A percentile compares a stretch with the other conserved stretches of the same genome.
Conservation (phyloP, 2,797 vertebrate genomes). For the Lithobates pipiens region DNA sequence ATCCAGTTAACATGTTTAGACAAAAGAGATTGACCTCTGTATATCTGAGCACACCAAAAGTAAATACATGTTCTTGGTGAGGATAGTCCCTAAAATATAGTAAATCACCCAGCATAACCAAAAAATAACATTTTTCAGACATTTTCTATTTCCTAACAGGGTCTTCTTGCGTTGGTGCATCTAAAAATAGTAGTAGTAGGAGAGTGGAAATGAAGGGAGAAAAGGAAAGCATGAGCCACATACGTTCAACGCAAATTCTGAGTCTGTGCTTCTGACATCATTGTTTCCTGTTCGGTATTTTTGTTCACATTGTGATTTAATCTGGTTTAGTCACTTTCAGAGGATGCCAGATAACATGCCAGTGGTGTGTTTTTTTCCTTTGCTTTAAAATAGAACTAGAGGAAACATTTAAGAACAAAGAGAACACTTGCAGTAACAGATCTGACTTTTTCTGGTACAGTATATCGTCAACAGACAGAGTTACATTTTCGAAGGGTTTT, state of each 20-base stretch:
- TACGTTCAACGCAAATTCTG: constrained; percentile 33
- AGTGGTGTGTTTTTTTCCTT: constrained; percentile 11
- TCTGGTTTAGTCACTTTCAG: constrained; percentile 32
- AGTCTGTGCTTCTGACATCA: constrained; percentile 68
- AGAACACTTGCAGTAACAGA: constrained; percentile 8
- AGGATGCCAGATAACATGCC: constrained; percentile 35
- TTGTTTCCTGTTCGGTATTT: constrained; percentile 65
- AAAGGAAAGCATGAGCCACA: constrained; percentile 49
- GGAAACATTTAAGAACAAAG: constrained; percentile 53
- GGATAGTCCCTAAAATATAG: background rate
- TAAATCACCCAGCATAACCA: background rate
- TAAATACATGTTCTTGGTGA: background rate
- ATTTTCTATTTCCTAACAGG: background rate
- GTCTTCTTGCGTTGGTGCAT: constrained; percentile 9
- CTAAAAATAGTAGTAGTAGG: constrained; percentile 27
- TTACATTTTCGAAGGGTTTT: constrained; percentile 6
- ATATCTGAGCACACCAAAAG: background rate
- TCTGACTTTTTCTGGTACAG: background rate
- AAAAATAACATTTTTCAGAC: constrained; percentile 9
- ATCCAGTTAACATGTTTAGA: no score
- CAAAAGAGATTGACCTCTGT: no score
- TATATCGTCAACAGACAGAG: background rate
- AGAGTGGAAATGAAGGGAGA: constrained; percentile 23
- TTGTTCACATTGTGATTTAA: constrained; percentile 30
- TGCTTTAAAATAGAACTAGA: constrained; percentile 17